These are phyloP conservation scores for Ctenicera cuprea DNA, from an alignment of 2,888 invertebrate species.

Conservation along the genomic window DNA sequence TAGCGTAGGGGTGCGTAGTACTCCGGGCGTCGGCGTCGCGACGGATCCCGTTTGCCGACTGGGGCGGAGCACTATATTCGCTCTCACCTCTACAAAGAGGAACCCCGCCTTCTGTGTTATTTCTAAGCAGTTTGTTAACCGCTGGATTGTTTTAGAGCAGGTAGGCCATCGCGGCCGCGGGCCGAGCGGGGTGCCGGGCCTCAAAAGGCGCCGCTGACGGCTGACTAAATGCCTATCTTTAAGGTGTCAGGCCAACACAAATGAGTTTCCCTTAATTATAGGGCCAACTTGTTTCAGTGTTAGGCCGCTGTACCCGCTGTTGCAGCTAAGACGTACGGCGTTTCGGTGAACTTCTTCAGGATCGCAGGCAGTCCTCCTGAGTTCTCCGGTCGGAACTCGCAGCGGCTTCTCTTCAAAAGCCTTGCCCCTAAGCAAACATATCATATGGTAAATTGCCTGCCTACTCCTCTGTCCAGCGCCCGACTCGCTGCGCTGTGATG, in stretches of 20 bases:
- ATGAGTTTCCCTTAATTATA: slow-evolving; percentile 74
- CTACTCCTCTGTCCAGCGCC: slow-evolving; percentile 68
- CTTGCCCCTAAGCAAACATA: slow-evolving; percentile 73
- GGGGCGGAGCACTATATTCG: slow-evolving; percentile 65
- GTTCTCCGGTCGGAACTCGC: slow-evolving; percentile 57
- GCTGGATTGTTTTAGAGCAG: slow-evolving; percentile 71
- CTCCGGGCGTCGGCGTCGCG: slow-evolving; percentile 60
- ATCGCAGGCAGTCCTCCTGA: slow-evolving; percentile 46
- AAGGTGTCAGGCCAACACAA: slow-evolving; percentile 73
- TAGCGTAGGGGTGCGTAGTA: slow-evolving; percentile 46
- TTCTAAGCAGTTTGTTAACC: slow-evolving; percentile 71
- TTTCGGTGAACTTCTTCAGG: slow-evolving; percentile 42
- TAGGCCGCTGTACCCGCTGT: slow-evolving; percentile 66
- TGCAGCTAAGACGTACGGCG: slow-evolving; percentile 56
- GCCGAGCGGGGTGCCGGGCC: slow-evolving; percentile 67
- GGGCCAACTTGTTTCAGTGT: slow-evolving; percentile 71
- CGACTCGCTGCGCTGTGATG: slow-evolving; percentile 68
- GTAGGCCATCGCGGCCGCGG: slow-evolving; percentile 74
- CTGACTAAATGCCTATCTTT: slow-evolving; percentile 74
- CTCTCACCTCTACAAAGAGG: slow-evolving; percentile 68
- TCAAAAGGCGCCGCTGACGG: slow-evolving; percentile 73
- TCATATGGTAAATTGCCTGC: slow-evolving; percentile 73
- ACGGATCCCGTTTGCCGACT: slow-evolving; percentile 61
- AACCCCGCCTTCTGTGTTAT: slow-evolving; percentile 69
- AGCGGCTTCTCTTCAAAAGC: slow-evolving; percentile 65